phyloP scores from a whole-genome alignment of 2,113 vertebrate genomes.

The Plectropomus leopardus region DNA sequence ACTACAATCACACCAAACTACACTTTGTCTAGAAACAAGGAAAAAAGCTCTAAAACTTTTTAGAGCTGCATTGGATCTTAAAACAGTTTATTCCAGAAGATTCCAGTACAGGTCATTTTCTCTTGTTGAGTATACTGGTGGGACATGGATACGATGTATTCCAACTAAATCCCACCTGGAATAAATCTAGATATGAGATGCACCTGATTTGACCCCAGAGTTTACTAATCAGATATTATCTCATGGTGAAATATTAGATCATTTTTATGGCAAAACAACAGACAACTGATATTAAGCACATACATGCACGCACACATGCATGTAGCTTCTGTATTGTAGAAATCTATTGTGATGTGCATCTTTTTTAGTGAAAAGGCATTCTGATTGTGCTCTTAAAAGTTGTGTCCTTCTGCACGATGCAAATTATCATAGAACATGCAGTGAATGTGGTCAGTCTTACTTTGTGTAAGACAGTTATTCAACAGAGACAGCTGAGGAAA shows the following conservation, averaged over 20 bases:
- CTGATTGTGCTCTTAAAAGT: too few species aligned
- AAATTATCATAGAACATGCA: too few species aligned
- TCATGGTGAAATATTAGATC: constrained; percentile 16
- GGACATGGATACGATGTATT: too few species aligned
- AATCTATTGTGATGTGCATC: too few species aligned
- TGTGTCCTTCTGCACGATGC: too few species aligned
- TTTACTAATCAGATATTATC: not conserved
- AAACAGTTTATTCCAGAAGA: not conserved
- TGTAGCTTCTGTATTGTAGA: too few species aligned
- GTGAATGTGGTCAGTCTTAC: too few species aligned
- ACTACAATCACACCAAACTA: not conserved
- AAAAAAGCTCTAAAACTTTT: not conserved
- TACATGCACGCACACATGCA: too few species aligned
- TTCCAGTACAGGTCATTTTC: not conserved
- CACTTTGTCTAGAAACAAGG: not conserved
- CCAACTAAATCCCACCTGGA: not conserved
- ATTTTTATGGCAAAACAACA: not conserved
- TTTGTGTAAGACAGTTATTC: too few species aligned
- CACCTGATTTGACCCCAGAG: not conserved
- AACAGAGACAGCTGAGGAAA: not conserved
- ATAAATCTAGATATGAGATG: constrained; percentile 2
- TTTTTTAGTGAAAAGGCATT: too few species aligned
- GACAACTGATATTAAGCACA: not conserved
- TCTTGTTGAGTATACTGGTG: accelerated
- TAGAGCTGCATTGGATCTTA: not conserved